phyloP scores from a whole-genome alignment of 2,797 vertebrate genomes.

The Ibycter americanus region DNA sequence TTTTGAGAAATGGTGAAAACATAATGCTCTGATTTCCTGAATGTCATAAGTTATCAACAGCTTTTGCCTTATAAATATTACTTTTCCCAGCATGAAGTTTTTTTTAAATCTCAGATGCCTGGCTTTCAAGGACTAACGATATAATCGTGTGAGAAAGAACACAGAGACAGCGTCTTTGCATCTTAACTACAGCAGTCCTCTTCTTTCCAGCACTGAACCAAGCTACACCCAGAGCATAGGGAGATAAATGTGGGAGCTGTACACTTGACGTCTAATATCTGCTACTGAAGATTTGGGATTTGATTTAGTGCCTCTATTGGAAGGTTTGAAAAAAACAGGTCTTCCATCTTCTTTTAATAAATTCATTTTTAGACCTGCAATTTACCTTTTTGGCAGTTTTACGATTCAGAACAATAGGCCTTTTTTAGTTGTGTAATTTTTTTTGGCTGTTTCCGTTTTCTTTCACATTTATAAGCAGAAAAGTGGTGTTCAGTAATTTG shows the following conservation, averaged over 20 bases:
- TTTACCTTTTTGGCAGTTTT: conserved; percentile 75
- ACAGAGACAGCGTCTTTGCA: neutral
- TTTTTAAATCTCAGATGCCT: neutral
- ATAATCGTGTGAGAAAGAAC: neutral
- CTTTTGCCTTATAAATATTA: neutral
- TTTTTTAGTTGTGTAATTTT: conserved; percentile 53
- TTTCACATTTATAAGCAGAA: conserved; percentile 59
- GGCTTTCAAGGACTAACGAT: neutral
- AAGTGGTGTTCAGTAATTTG: conserved; percentile 37
- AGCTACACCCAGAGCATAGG: neutral
- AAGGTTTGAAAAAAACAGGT: conserved; percentile 68
- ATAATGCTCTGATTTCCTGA: neutral
- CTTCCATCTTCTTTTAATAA: conserved; percentile 79
- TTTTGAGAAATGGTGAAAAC: neutral
- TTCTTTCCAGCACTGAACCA: neutral
- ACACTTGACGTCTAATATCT: conserved; percentile 73
- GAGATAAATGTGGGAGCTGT: conserved; percentile 72
- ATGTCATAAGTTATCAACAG: neutral
- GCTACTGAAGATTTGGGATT: conserved; percentile 70
- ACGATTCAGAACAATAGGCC: conserved; percentile 69
- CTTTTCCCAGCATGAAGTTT: neutral
- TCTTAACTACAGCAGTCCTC: conserved; percentile 58
- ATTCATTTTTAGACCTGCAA: conserved; percentile 65
- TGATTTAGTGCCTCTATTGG: conserved; percentile 75
- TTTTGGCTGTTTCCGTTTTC: conserved; percentile 52